A percentile compares a stretch with the other conserved stretches of the same genome.
These are phyloP conservation scores for Malurus leucopterus DNA, from an alignment of 2,797 vertebrate species.

Conservation along the genomic window DNA sequence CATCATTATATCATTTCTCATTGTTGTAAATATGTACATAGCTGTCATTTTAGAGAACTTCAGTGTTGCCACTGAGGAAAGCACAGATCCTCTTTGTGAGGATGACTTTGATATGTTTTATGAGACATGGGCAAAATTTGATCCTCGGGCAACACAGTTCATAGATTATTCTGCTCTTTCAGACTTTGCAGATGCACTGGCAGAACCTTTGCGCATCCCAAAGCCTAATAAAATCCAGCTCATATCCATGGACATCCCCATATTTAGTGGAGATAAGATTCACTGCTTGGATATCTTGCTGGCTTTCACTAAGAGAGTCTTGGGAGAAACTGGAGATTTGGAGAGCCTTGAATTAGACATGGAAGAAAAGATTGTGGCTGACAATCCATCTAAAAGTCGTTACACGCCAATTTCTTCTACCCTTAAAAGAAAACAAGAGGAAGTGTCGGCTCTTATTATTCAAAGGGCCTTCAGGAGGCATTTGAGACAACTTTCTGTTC, in stretches of 20 bases:
- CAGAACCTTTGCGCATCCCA: constrained; percentile 68
- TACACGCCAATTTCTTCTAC: constrained; percentile 72
- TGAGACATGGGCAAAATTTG: constrained; percentile 74
- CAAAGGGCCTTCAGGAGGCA: constrained; percentile 71
- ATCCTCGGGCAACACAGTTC: constrained; percentile 73
- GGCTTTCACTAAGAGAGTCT: constrained; percentile 71
- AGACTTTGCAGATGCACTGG: constrained; percentile 72
- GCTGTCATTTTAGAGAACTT: constrained; percentile 77
- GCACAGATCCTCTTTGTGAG: constrained; percentile 68
- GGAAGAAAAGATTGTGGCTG: constrained; percentile 64
- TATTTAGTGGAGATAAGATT: constrained; percentile 72
- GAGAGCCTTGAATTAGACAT: constrained; percentile 63
- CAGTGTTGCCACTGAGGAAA: constrained; percentile 73
- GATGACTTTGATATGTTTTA: constrained; percentile 79
- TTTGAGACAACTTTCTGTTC: constrained; percentile 49
- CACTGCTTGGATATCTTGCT: constrained; percentile 76
- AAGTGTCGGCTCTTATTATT: constrained; percentile 62
- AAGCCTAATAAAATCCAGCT: constrained; percentile 72
- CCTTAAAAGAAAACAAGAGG: constrained; percentile 69
- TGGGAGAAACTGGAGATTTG: constrained; percentile 56
- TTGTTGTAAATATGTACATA: constrained; percentile 78
- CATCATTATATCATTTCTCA: constrained; percentile 73
- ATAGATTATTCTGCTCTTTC: constrained; percentile 70
- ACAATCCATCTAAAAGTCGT: constrained; percentile 34
- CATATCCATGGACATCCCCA: constrained; percentile 72